phyloP scores from a whole-genome alignment of 2,113 vertebrate genomes.

The Mustelus asterias region DNA sequence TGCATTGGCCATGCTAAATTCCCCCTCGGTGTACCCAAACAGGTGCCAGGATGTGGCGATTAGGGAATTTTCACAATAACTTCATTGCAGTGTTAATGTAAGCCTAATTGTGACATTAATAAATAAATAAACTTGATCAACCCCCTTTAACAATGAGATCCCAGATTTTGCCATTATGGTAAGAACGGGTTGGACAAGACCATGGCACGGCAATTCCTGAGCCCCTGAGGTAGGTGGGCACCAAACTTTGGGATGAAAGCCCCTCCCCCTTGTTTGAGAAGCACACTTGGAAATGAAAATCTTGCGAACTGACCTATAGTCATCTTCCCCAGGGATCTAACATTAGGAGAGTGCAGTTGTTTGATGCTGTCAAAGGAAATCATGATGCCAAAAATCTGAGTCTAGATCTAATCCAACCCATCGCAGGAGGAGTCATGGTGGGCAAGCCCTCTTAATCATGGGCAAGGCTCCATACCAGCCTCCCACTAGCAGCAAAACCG shows the following conservation, averaged over 20 bases:
- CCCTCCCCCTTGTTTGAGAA: not conserved
- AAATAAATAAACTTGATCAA: not conserved
- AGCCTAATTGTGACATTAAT: too few species aligned
- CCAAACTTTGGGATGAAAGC: not conserved
- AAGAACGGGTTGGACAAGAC: not conserved
- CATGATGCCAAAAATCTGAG: not conserved
- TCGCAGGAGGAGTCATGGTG: not conserved
- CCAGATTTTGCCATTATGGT: not conserved
- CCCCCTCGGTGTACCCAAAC: too few species aligned
- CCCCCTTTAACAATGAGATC: not conserved
- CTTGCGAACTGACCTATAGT: not conserved
- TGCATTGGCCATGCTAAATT: too few species aligned
- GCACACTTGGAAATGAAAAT: not conserved
- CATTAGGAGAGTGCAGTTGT: not conserved
- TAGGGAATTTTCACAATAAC: too few species aligned
- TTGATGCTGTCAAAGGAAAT: not conserved
- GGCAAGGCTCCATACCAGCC: not conserved
- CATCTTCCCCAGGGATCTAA: not conserved
- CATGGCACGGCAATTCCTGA: not conserved
- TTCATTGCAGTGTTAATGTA: too few species aligned
- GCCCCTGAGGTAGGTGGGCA: not conserved
- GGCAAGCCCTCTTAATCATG: not conserved
- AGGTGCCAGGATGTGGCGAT: too few species aligned
- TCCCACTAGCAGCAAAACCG: too few species aligned
- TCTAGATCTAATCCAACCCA: not conserved